Percentiles rank a stretch among this genome's conserved stretches.
Conservation (phyloP, 1,140 invertebrate species). For the Drosophila ogumai region DNA sequence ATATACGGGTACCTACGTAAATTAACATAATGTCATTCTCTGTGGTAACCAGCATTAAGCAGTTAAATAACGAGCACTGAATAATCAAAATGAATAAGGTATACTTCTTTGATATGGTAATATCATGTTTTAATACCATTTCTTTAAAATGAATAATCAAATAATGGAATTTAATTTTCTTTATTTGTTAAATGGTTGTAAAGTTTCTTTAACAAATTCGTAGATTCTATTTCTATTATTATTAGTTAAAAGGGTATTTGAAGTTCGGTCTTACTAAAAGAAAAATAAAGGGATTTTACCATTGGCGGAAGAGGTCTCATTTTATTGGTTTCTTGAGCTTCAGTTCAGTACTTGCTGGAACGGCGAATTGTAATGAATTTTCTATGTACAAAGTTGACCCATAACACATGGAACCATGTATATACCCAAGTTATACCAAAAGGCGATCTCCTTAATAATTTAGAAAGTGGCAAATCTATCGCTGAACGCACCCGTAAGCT, state of each 20-base stretch:
- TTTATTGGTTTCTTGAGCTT: not conserved
- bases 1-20: not conserved
- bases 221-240: not conserved
- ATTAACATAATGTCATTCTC: not conserved
- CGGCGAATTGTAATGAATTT: slow-evolving; percentile 2
- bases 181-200: not conserved
- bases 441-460: not conserved
- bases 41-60: not conserved
- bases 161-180: not conserved
- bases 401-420: not conserved
- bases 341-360: not conserved
- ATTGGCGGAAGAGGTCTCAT: not conserved
- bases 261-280: not conserved
- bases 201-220: no score
- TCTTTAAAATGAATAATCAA: not conserved
- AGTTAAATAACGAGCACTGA: not conserved
- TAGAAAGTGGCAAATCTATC: slow-evolving; percentile 11
- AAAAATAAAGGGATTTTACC: not conserved
- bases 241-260: not conserved
- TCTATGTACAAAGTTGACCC: not conserved
- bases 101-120: not conserved
- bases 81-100: not conserved
- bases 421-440: not conserved
- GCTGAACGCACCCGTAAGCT: slow-evolving; percentile 65
- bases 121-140: not conserved